Evolutionary conservation across 2,797 vertebrate species (phyloP).

Genomic region (Anguilla anguilla): DNA sequence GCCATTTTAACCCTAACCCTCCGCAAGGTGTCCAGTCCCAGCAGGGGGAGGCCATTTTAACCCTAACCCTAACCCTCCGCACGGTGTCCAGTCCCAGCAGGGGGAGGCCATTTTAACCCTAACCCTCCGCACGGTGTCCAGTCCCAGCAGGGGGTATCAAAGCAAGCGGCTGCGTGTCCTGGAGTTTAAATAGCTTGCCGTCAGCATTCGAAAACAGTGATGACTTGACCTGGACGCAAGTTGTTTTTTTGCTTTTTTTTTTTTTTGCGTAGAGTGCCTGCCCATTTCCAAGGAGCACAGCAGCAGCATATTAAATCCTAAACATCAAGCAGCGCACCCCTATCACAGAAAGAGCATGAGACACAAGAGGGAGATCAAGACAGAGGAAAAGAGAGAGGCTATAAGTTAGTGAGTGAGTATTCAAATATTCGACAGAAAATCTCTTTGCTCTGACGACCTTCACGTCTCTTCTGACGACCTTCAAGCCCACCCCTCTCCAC

Average conservation of each 20-base stretch:
- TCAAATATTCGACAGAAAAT: not conserved
- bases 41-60: too few species aligned
- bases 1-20: not conserved
- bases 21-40: too few species aligned
- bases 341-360: not conserved
- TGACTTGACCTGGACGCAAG: not conserved
- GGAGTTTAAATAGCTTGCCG: not conserved
- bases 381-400: not conserved
- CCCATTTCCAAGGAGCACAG: not conserved
- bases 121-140: not conserved
- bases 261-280: not conserved
- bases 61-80: not conserved
- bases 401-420: not conserved
- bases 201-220: not conserved
- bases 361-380: not conserved
- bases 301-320: not conserved
- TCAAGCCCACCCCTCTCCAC: not conserved
- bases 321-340: not conserved
- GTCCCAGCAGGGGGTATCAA: not conserved
- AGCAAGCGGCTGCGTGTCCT: not conserved
- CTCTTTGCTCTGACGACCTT: too few species aligned
- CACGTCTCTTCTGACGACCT: not conserved
- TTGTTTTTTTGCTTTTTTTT: not conserved
- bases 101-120: too few species aligned
- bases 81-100: not conserved